Conservation (phyloP, 2,797 vertebrate genomes). For the Cirrhinus molitorella region DNA sequence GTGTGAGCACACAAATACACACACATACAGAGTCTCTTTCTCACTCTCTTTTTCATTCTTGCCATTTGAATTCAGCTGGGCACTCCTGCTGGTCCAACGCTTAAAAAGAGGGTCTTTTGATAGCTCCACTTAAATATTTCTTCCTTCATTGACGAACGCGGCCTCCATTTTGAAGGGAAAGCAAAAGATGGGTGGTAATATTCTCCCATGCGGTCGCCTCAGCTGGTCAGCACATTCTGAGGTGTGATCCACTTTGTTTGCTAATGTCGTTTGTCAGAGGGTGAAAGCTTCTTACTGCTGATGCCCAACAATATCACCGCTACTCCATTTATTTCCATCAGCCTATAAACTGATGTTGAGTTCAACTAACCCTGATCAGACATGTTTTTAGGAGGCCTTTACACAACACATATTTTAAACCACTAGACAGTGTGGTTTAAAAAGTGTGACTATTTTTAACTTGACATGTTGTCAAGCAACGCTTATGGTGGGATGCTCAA, state of each 20-base stretch:
- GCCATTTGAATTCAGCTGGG: conserved; percentile 59
- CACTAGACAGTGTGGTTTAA: background rate
- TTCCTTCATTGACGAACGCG: conserved; percentile 23
- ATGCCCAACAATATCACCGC: conserved; percentile 24
- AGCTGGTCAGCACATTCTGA: conserved; percentile 34
- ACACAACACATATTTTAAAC: no score
- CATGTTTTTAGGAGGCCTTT: background rate
- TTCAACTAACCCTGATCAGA: background rate
- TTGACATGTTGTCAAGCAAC: background rate
- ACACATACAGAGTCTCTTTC: conserved; percentile 43
- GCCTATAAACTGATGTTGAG: background rate
- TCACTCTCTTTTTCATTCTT: conserved; percentile 38
- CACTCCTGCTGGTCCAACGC: conserved; percentile 41
- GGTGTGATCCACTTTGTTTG: conserved; percentile 23
- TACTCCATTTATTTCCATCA: background rate
- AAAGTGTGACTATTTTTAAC: background rate
- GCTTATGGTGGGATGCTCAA: background rate
- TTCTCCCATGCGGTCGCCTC: conserved; percentile 18
- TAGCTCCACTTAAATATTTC: conserved; percentile 47
- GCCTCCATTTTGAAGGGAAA: conserved; percentile 13
- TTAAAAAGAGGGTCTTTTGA: conserved; percentile 56
- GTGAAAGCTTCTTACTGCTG: conserved; percentile 29
- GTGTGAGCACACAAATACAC: conserved; percentile 11
- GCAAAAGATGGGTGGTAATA: background rate
- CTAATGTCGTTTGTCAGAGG: conserved; percentile 37